Percentiles rank a stretch among this genome's conserved stretches.
These are phyloP conservation scores for Gortyna flavago DNA, from an alignment of 2,888 invertebrate genomes.

Conservation along the genomic window DNA sequence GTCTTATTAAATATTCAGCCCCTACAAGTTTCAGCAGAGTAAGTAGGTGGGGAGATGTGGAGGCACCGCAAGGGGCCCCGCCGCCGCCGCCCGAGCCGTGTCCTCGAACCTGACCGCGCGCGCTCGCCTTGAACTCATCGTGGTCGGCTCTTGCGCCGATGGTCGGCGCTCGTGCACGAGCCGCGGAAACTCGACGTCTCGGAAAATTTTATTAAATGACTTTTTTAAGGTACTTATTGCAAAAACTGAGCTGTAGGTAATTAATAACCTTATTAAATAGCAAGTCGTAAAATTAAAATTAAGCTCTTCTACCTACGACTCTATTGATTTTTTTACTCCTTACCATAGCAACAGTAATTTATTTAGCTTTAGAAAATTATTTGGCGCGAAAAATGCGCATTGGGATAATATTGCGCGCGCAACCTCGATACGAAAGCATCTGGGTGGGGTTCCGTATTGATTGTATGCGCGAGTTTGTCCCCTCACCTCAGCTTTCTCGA, in stretches of 20 bases:
- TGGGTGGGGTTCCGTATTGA: conserved; percentile 85
- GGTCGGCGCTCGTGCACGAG: conserved; percentile 74
- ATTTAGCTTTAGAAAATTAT: conserved; percentile 39
- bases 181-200: conserved; percentile 79
- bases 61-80: conserved; percentile 84
- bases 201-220: conserved; percentile 67
- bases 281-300: neutral
- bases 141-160: conserved; percentile 82
- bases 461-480: conserved; percentile 78
- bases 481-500: conserved; percentile 71
- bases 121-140: conserved; percentile 88
- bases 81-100: conserved; percentile 75
- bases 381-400: conserved; percentile 79
- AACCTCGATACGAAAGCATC: conserved; percentile 60
- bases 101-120: conserved; percentile 90
- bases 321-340: neutral
- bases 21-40: conserved; percentile 58
- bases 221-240: conserved; percentile 16
- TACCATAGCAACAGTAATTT: neutral
- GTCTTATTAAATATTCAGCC: conserved; percentile 32
- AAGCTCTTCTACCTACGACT: neutral
- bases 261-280: neutral
- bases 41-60: conserved; percentile 73
- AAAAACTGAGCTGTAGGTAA: neutral
- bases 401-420: conserved; percentile 81